Evolutionary conservation across 2,888 invertebrate genomes (phyloP).

Genomic region (Nowickia ferox): DNA sequence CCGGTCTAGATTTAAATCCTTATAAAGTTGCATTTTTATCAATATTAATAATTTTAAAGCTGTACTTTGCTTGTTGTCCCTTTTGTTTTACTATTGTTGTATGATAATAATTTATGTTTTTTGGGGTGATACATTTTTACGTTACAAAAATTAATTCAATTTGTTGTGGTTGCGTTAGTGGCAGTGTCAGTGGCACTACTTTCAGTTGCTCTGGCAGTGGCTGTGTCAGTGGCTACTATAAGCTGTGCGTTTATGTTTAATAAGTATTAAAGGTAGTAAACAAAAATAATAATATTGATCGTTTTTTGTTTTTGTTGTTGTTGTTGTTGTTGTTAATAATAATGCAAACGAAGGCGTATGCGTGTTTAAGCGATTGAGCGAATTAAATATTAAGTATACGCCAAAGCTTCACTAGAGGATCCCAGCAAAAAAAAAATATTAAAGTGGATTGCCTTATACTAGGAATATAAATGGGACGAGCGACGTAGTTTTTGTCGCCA

Average conservation of each 20-base stretch:
- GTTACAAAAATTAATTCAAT: conserved; percentile 82
- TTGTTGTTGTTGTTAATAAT: conserved; percentile 7
- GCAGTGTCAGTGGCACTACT: conserved; percentile 54
- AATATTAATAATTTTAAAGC: conserved; percentile 69
- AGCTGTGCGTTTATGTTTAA: conserved; percentile 55
- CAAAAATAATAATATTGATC: conserved; percentile 52
- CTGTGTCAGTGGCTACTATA: conserved; percentile 50
- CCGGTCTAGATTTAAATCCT: conserved; percentile 15
- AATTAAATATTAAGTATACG: conserved; percentile 51
- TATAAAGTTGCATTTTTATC: conserved; percentile 56
- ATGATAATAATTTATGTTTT: conserved; percentile 70
- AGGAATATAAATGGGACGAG: too few relatives aligned
- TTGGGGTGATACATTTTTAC: conserved; percentile 77
- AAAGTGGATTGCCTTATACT: background rate
- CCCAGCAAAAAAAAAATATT: background rate
- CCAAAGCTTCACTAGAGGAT: background rate
- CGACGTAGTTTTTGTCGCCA: too few relatives aligned
- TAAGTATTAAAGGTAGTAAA: conserved; percentile 29
- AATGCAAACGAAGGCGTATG: conserved; percentile 37
- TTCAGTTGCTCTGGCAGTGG: background rate
- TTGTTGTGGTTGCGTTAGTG: conserved; percentile 79
- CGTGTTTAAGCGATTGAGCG: conserved; percentile 26
- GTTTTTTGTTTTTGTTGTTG: conserved; percentile 11
- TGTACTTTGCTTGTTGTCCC: conserved; percentile 37
- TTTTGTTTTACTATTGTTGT: conserved; percentile 38